Conservation (phyloP, 2,113 vertebrate genomes). For the Heterotilapia buettikoferi region DNA sequence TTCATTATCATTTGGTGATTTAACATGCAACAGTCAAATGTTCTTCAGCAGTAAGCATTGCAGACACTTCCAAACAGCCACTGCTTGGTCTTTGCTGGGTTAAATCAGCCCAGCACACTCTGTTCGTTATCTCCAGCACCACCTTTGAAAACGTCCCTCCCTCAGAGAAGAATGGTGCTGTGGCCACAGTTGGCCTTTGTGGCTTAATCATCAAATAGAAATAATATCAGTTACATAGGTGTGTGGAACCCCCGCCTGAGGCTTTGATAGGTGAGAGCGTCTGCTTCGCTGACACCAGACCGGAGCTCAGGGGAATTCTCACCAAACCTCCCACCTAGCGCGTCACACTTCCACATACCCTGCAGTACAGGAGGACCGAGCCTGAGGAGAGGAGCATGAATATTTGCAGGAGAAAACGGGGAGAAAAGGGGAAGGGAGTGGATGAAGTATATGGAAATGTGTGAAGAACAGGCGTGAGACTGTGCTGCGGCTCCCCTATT, state of each 20-base stretch:
- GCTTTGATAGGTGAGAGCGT: constrained; percentile 71
- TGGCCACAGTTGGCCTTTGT: constrained; percentile 28
- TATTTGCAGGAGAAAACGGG: constrained; percentile 20
- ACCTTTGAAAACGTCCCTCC: neutral
- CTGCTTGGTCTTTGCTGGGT: neutral
- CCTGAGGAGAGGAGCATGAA: constrained; percentile 7
- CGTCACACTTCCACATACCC: constrained; percentile 5
- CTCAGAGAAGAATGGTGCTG: neutral
- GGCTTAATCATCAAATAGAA: constrained; percentile 56
- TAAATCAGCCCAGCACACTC: neutral
- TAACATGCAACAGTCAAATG: neutral
- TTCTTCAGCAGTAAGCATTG: neutral
- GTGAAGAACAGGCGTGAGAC: constrained; percentile 54
- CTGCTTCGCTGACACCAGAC: constrained; percentile 56
- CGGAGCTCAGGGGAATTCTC: constrained; percentile 55
- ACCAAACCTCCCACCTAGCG: constrained; percentile 47
- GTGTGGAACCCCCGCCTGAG: constrained; percentile 60
- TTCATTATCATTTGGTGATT: neutral
- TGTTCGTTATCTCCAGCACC: neutral
- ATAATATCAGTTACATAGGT: constrained; percentile 71
- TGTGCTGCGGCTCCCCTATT: constrained; percentile 45
- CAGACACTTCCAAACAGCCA: neutral
- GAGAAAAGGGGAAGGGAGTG: constrained; percentile 2
- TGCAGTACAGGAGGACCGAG: neutral
- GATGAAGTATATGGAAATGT: constrained; percentile 45